Evolutionary conservation across 2,113 vertebrate genomes (phyloP).

Genomic region (Apeltes quadracus): DNA sequence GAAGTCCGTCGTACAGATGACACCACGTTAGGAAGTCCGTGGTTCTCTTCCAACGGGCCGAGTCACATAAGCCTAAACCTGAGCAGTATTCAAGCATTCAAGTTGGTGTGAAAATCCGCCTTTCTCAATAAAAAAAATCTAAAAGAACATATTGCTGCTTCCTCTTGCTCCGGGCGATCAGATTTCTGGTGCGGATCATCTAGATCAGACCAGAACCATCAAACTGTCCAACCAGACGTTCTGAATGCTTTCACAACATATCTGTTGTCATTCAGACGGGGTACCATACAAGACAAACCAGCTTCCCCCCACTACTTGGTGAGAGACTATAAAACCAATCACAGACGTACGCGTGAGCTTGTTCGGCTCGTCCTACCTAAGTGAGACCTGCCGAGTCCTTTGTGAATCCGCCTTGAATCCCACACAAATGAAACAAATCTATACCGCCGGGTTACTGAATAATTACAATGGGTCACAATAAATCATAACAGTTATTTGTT

Average conservation of each 20-base stretch:
- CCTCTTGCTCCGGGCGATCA: not conserved
- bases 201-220: conserved; percentile 1
- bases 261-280: conserved; percentile 44
- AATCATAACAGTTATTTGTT: not conserved
- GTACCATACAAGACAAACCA: conserved; percentile 39
- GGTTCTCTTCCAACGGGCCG: not conserved
- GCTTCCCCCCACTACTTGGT: conserved; percentile 41
- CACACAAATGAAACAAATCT: not conserved
- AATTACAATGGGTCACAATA: not conserved
- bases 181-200: conserved; percentile 3
- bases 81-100: not conserved
- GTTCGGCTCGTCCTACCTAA: not conserved
- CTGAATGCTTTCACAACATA: not conserved
- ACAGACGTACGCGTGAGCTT: conserved; percentile 48
- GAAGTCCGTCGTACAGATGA: not conserved
- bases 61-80: not conserved
- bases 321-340: conserved; percentile 53
- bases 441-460: not conserved
- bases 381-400: not conserved
- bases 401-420: conserved; percentile 25
- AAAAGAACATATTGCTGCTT: not conserved
- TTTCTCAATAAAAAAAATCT: conserved; percentile 2
- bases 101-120: not conserved
- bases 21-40: not conserved
- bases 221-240: not conserved